Base-by-base conservation (phyloP, 2,113 vertebrate species). In the Gambusia affinis region DNA sequence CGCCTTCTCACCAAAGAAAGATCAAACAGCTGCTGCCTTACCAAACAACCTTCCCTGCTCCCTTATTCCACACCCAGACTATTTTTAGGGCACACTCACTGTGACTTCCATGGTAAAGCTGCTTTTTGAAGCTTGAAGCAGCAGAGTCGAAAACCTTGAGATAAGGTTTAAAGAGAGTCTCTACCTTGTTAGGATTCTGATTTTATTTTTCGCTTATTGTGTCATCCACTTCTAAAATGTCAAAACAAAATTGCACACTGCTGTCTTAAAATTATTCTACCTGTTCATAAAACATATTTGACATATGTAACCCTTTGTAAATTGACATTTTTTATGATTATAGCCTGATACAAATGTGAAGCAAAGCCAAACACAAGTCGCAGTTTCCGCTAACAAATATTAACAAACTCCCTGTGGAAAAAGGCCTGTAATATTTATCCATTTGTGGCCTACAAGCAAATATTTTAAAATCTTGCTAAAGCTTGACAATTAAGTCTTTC, bases 31-130 rank as follows among this genome's bases (percentile, higher is more conserved):
- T n/a, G 75, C 75, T 67, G 75, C 47, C 57, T 63, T 42, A 79
- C 85, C 78, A 77, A 72, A 70, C 72, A 67, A 81, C 82, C 84
- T 83, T 87, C 86, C 88, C 86, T 76, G 75, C 78, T 37, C 65
- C 73, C 75, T 81, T 65, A 74, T 76, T 42, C 87, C 86, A 82
- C 82, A 88, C 35, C 44, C 68, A 24, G 8, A 79, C 76, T 90
- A 89, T 93, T 91, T 91, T 72, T 82, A 84, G 78, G 70, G 22
- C 66, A 64, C 74, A 82, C 85, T 33, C 35, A 83, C 72, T 60
- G 64, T 81, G 70, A 69, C 66, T 64, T 74, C 57, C 74, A 82
- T 28, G 70, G 70, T 66, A 35, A 66, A 83, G 78, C 78, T 74
- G 44, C 12, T 61, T 84, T 47, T 75, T 82, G 81, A 86, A 87